A percentile compares a stretch with the other conserved stretches of the same genome.
Conservation (phyloP, 2,113 vertebrate species). For the Crotophaga sulcirostris region DNA sequence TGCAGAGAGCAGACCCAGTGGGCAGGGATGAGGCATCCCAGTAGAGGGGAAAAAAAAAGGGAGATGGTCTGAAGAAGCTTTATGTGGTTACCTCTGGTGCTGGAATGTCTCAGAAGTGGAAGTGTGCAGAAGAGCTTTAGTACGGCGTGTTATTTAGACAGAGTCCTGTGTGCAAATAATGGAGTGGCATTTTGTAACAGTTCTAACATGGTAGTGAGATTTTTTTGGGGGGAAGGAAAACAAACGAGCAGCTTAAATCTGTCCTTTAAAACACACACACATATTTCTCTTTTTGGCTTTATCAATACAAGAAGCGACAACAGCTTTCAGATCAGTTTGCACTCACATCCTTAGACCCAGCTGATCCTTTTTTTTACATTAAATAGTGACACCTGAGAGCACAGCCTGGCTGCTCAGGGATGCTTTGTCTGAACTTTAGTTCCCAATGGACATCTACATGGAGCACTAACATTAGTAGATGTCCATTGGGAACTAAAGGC, state of each 20-base stretch:
- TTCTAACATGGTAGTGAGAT: too few species aligned
- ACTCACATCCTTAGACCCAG: neutral
- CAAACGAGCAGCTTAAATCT: neutral
- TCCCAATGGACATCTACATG: too few species aligned
- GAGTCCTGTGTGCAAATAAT: neutral
- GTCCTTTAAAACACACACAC: neutral
- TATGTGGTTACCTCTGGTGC: neutral
- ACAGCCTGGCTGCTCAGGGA: neutral
- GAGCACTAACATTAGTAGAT: too few species aligned
- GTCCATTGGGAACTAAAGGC: neutral
- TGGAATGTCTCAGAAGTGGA: neutral
- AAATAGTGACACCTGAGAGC: neutral
- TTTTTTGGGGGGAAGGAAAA: neutral
- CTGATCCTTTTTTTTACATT: neutral
- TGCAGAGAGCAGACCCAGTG: neutral
- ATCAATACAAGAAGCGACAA: accelerated
- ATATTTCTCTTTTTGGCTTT: neutral
- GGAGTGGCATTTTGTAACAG: neutral
- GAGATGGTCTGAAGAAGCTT: neutral
- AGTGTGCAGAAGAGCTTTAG: neutral
- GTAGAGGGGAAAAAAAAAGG: neutral
- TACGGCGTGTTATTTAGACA: neutral
- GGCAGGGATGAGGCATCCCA: neutral
- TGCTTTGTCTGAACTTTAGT: neutral
- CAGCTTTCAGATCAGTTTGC: neutral